A percentile compares a stretch with the other conserved stretches of the same genome.
phyloP scores from a whole-genome alignment of 2,113 vertebrate species.

The Mystacornis crossleyi region DNA sequence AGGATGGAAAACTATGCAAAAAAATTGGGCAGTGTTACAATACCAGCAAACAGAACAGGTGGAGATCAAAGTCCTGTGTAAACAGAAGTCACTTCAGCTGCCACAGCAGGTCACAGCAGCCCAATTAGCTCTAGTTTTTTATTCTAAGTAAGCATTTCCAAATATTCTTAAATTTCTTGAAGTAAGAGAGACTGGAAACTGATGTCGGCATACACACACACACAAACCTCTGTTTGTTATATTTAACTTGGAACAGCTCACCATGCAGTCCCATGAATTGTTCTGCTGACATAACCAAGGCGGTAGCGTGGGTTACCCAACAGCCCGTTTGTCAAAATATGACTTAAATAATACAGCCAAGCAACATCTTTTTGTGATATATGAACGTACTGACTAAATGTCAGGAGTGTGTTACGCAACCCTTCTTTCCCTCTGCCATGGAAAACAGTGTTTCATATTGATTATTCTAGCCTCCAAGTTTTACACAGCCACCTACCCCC shows the following conservation, averaged over 20 bases:
- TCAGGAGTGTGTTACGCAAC: conserved; percentile 23
- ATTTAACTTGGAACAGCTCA: not conserved
- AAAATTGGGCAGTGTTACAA: not conserved
- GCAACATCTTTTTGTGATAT: not conserved
- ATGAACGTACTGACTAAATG: not conserved
- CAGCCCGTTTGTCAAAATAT: not conserved
- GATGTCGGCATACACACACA: not conserved
- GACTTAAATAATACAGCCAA: not conserved
- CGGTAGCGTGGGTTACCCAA: not conserved
- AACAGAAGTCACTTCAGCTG: not conserved
- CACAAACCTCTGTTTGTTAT: not conserved
- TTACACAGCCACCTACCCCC: not conserved
- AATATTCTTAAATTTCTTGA: not conserved
- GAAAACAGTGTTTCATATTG: not conserved
- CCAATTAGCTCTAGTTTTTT: not conserved
- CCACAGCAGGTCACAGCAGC: not conserved
- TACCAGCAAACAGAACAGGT: not conserved
- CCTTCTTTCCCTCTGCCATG: not conserved
- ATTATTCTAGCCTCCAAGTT: not conserved
- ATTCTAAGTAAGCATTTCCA: not conserved
- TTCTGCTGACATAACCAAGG: not conserved
- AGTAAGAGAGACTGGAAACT: not conserved
- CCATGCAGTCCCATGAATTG: not conserved
- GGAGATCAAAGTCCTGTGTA: not conserved
- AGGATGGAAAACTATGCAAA: not conserved